These are phyloP conservation scores for Elachura formosa DNA, from an alignment of 2,113 vertebrate genomes.

Conservation along the genomic window DNA sequence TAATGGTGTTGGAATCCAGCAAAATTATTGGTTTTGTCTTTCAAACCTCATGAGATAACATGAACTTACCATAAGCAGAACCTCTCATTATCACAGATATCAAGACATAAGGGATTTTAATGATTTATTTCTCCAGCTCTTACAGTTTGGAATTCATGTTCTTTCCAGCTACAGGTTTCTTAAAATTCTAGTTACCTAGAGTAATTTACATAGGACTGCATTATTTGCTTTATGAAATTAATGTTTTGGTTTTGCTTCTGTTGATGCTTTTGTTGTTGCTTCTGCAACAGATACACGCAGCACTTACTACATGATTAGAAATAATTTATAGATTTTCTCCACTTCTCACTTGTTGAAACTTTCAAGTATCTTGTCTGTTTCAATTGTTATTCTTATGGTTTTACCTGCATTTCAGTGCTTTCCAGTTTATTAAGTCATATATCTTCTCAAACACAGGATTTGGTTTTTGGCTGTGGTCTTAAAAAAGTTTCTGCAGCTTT, in stretches of 20 bases:
- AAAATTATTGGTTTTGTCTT: neutral
- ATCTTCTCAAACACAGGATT: neutral
- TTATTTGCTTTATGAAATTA: neutral
- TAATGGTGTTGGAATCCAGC: neutral
- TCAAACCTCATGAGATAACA: neutral
- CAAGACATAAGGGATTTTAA: neutral
- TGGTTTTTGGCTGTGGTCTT: neutral
- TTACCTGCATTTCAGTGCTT: neutral
- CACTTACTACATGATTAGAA: neutral
- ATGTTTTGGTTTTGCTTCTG: neutral
- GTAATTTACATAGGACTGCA: fast-evolving
- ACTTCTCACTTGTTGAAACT: neutral
- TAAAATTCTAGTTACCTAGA: neutral
- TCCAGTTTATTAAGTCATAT: neutral
- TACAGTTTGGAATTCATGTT: neutral
- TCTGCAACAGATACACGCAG: neutral
- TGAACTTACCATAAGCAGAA: neutral
- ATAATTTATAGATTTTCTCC: neutral
- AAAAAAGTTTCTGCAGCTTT: neutral
- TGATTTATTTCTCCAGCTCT: neutral
- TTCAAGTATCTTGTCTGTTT: neutral
- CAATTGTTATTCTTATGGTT: neutral
- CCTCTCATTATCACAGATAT: neutral
- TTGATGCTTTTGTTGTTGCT: neutral
- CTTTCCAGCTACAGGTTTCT: neutral